Evolutionary conservation across 2,113 vertebrate species (phyloP).

Genomic region (Colinus virginianus): DNA sequence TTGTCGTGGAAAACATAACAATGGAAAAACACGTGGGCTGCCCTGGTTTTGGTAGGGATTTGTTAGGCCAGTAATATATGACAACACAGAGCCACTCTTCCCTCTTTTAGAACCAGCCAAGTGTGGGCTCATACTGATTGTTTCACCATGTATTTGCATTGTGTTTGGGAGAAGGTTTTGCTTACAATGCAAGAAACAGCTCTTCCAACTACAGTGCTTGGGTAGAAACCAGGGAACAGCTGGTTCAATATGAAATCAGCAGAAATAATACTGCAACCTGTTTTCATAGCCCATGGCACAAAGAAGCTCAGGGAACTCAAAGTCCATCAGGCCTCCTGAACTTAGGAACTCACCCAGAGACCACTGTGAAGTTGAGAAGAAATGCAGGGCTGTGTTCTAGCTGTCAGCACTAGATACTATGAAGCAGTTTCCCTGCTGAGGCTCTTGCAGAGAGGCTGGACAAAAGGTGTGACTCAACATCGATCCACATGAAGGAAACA

Average conservation of each 20-base stretch:
- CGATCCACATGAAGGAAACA: not conserved
- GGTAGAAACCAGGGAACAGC: not conserved
- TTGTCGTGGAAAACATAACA: no score
- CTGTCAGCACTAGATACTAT: not conserved
- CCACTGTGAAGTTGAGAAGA: not conserved
- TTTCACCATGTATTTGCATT: not conserved
- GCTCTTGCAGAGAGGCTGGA: not conserved
- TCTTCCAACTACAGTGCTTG: not conserved
- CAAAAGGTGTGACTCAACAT: not conserved
- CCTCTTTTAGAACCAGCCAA: not conserved
- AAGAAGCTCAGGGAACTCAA: not conserved
- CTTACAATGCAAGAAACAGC: not conserved
- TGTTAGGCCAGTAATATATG: no score
- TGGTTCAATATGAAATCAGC: not conserved
- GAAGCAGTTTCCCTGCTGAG: not conserved
- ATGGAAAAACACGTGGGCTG: no score
- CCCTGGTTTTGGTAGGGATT: no score
- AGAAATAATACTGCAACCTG: not conserved
- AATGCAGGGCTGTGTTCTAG: not conserved
- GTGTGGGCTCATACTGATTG: not conserved
- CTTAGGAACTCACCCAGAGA: not conserved
- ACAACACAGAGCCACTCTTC: no score
- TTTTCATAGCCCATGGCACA: not conserved
- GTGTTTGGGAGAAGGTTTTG: not conserved
- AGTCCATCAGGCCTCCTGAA: not conserved